phyloP scores from a whole-genome alignment of 2,113 vertebrate species.

The Setophaga petechia region DNA sequence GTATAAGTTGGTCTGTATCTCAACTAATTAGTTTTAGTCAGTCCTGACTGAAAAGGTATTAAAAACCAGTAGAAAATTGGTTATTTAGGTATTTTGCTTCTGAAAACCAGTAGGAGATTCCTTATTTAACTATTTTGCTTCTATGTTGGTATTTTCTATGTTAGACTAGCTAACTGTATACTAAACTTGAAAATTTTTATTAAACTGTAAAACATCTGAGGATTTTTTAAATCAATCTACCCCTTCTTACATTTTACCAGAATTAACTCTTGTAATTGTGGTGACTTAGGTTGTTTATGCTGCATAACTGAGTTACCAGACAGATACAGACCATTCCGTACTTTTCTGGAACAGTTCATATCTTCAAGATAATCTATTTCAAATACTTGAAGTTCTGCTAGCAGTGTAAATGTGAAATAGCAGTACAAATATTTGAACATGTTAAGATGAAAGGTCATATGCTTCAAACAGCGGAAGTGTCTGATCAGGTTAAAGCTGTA shows the following conservation, averaged over 20 bases:
- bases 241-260: neutral
- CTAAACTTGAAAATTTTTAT: neutral
- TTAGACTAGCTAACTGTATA: neutral
- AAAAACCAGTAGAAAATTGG: neutral
- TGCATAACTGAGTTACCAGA: neutral
- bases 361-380: conserved; percentile 14
- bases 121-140: neutral
- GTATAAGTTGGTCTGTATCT: neutral
- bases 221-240: neutral
- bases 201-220: neutral
- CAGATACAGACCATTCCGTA: neutral
- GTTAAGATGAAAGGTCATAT: conserved; percentile 33
- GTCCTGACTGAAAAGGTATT: neutral
- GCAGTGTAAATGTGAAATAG: conserved; percentile 28
- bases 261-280: neutral
- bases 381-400: conserved; percentile 16
- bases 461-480: neutral
- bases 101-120: neutral
- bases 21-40: neutral
- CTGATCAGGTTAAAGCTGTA: conserved; percentile 24
- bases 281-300: neutral
- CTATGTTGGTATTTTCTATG: neutral
- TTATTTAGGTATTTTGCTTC: neutral
- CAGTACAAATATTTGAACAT: conserved; percentile 41
- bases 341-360: neutral